Evolutionary conservation across 2,888 invertebrate genomes (phyloP), one percentile per base, ranked within the genome.

Genomic region (Drosophila paracracens): DNA sequence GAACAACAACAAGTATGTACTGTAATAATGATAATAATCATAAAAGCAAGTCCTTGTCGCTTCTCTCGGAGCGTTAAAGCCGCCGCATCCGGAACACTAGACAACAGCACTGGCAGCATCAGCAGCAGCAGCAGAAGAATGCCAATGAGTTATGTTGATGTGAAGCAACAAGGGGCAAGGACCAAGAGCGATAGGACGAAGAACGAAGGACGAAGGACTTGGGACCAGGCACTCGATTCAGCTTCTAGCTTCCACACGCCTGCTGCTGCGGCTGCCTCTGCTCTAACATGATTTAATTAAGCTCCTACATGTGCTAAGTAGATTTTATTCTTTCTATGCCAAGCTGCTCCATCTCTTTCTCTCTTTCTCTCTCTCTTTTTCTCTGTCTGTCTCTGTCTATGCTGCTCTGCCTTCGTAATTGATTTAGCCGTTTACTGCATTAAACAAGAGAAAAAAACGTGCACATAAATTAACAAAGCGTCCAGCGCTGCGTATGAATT

Each of bases 281-380:
- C 66, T 69, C 58, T 16, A 70, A 74, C 87, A 90, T 86, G 87
- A 90, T 86, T 87, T 88, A 90, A 87, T 87, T 90, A 90, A 90
- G 89, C 74, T 79, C 68, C 81, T 79, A 89, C 83, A 87, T 86
- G 90, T 81, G 83, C 87, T 85, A 87, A 88, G 87, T 88, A 90
- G 86, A 87, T 85, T 89, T 87, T 73, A 89, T 85, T 83, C 75
- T 46, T 46, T 25, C 27, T 25, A 61, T 61, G 73, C 76, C 68
- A 53, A 48, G 66, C 54, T 57, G 48, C 52, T 56, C 51, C 38
- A 46, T 65, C 53, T 69, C 50, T 50, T 38, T 38, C 53, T 56
- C 21, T 36, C 50, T 40, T 27, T 18, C 18, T 36, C 36, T 4
- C 2, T 16, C 35, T 35, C 31, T 11, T 29, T 48, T 0, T 25